These are phyloP conservation scores for Caenorhabditis sulstoni DNA, from an alignment of 2,888 invertebrate species.

Conservation along the genomic window DNA sequence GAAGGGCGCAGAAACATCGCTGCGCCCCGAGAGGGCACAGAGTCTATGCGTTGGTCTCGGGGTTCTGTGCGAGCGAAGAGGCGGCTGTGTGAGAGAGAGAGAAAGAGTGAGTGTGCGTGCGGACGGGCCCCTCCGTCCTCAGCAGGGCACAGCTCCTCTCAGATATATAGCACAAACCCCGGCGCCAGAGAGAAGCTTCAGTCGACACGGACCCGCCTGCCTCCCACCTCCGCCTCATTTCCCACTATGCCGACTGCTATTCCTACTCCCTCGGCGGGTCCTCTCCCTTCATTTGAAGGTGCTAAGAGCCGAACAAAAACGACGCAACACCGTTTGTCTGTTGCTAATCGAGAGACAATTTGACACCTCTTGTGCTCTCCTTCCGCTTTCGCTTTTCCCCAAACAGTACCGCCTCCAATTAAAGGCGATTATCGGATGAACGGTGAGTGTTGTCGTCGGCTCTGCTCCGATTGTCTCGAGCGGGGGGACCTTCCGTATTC, in stretches of 20 bases:
- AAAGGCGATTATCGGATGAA: not conserved
- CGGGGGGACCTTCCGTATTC: slow-evolving; percentile 24
- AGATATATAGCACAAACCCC: not conserved
- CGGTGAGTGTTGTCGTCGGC: no score
- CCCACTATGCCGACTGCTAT: not conserved
- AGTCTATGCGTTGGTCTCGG: no score
- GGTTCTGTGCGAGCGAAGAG: slow-evolving; percentile 1
- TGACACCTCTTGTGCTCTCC: slow-evolving; percentile 32
- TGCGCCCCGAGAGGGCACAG: no score
- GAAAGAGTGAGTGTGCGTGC: slow-evolving; percentile 22
- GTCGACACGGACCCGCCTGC: no score
- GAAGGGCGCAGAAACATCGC: not conserved
- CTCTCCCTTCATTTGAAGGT: not conserved
- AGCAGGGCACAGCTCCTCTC: slow-evolving; percentile 19
- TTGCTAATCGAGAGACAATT: slow-evolving; percentile 39
- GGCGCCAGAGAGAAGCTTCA: no score
- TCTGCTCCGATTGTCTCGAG: not conserved
- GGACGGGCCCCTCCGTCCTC: slow-evolving; percentile 25
- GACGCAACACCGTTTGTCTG: slow-evolving; percentile 13
- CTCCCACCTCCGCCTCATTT: no score
- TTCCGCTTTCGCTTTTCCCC: slow-evolving; percentile 31
- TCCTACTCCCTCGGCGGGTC: slow-evolving; percentile 12
- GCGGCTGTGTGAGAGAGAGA: slow-evolving; percentile 20
- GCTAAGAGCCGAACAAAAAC: slow-evolving; percentile 5
- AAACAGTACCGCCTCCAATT: not conserved